Percentiles rank a stretch among this genome's conserved stretches.
These are phyloP conservation scores for Hirtodrosophila confusa DNA, from an alignment of 2,888 invertebrate species.

Conservation along the genomic window DNA sequence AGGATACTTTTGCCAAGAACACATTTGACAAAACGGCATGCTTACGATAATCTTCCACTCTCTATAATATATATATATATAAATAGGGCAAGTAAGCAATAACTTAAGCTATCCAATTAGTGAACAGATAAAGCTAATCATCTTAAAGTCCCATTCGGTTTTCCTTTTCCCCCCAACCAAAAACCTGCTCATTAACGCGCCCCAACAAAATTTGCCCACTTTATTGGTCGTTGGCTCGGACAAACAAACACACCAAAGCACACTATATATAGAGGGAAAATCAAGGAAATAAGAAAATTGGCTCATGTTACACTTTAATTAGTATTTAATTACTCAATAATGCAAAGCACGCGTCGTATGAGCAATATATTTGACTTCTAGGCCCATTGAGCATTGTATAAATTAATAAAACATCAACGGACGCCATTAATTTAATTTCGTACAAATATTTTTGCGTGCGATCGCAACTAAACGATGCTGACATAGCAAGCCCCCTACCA, in stretches of 20 bases:
- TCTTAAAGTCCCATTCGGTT: conserved; percentile 15
- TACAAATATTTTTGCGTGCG: conserved; percentile 74
- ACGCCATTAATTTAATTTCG: conserved; percentile 75
- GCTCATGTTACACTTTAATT: conserved; percentile 76
- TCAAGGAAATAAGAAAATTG: conserved; percentile 45
- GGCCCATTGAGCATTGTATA: conserved; percentile 51
- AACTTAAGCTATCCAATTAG: conserved; percentile 43
- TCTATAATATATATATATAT: too few species aligned
- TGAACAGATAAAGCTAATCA: conserved; percentile 41
- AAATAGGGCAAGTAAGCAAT: conserved; percentile 11
- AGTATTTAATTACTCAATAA: conserved; percentile 78
- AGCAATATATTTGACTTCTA: conserved; percentile 64
- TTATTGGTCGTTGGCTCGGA: conserved; percentile 5
- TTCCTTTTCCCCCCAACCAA: neutral
- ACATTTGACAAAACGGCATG: neutral
- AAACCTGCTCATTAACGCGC: conserved; percentile 32
- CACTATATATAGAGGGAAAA: conserved; percentile 7
- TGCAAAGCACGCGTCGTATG: conserved; percentile 69
- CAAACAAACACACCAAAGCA: neutral
- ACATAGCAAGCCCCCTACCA: conserved; percentile 38
- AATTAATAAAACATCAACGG: conserved; percentile 78
- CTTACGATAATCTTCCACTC: neutral
- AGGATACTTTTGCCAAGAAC: too few species aligned
- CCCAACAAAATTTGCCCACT: conserved; percentile 5
- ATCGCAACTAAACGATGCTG: conserved; percentile 57